phyloP scores from a whole-genome alignment of 2,888 invertebrate genomes.

The Monoplex corrugatus region DNA sequence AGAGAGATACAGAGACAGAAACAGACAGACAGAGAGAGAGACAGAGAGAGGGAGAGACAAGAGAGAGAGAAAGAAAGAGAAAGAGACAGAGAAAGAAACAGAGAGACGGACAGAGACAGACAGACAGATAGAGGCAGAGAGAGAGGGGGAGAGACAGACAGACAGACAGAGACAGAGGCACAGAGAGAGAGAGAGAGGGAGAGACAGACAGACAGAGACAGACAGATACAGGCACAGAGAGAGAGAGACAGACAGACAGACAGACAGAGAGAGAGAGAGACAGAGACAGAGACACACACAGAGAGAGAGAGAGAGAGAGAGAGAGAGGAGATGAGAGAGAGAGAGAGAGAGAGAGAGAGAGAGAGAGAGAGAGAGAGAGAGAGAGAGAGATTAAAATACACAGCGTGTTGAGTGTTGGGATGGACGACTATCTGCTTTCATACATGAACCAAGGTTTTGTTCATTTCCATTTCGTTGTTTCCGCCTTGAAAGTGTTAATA shows the following conservation, averaged over 20 bases:
- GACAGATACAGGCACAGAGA: background rate
- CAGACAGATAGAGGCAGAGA: background rate
- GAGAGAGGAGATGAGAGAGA: background rate
- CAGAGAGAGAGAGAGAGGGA: background rate
- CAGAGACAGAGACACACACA: background rate
- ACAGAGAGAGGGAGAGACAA: background rate
- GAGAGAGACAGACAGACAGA: background rate
- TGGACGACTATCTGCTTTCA: too few relatives aligned
- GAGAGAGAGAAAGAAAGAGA: background rate
- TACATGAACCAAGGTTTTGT: too few relatives aligned
- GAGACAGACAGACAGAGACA: background rate
- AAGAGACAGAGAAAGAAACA: background rate
- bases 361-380: background rate
- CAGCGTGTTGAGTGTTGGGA: too few relatives aligned
- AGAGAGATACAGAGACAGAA: background rate
- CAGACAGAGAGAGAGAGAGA: background rate
- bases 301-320: background rate
- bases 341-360: background rate
- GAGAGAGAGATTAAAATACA: too few relatives aligned
- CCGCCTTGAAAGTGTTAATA: too few relatives aligned
- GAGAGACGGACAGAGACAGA: background rate
- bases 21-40: background rate
- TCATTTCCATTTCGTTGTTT: too few relatives aligned
- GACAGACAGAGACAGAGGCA: background rate
- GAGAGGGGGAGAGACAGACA: background rate